Evolutionary conservation across 2,888 invertebrate genomes (phyloP), one percentile per base, ranked within the genome.

Genomic region (Mythimna loreyi): DNA sequence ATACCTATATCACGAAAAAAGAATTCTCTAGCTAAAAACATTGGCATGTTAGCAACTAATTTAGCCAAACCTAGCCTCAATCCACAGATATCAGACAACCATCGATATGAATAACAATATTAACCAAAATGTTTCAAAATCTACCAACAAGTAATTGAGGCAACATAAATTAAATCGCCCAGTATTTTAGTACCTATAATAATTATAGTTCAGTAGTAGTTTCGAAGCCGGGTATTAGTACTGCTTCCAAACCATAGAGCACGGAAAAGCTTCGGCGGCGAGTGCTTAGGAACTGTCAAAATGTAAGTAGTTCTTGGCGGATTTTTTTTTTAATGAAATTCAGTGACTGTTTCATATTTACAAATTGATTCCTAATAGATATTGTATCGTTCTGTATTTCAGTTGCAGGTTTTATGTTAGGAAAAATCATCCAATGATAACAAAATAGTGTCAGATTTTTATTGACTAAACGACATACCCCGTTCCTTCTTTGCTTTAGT

Each of bases 221-320:
- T 79, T 33, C n/a, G 53, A 55, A 55, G 57, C n/a, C 25, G 8
- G 45, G 75, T 61, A 69, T 69, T 75, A 61, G 78, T 67, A 62
- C 23, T 49, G 33, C 28, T 52, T 45, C 6, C n/a, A 19, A 16
- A 0, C 33, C 55, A 55, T 4, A 55, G 55, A 55, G 3, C 55
- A 21, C 0, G 1, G 2, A 55, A 19, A 16, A 19, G 30, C n/a
- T 21, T 21, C 1, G 7, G 13, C 21, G 21, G 13, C 2, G 4
- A 33, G 21, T 33, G 13, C 9, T 11, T 2, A 11, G 9, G 28
- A 25, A 9, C 8, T 28, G 3, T 52, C 8, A 52, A 52, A 52
- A 19, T 40, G 16, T 40, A 40, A 40, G 40, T 33, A 33, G 33
- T 2, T 40, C 16, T 40, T 16, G 16, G 16, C 40, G 40, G 40